These are phyloP conservation scores for Momotus momota DNA, from an alignment of 2,797 vertebrate genomes.

Conservation along the genomic window DNA sequence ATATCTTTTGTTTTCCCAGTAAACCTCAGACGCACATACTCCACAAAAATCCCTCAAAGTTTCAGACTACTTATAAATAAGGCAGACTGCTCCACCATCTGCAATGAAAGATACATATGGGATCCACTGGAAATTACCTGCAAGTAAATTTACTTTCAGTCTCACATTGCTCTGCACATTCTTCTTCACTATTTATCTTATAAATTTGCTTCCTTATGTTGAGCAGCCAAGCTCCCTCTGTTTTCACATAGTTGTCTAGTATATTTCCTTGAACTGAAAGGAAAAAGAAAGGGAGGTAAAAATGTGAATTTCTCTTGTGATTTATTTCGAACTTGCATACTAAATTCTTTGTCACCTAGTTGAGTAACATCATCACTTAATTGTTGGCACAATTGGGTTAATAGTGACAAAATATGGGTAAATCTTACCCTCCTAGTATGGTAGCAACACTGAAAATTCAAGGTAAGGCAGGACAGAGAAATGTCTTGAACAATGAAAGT, in stretches of 20 bases:
- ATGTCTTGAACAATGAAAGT: background rate
- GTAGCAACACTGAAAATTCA: background rate
- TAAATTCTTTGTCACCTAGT: background rate
- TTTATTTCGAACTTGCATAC: background rate
- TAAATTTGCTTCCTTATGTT: constrained; percentile 42
- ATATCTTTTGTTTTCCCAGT: background rate
- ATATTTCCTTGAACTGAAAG: constrained; percentile 65
- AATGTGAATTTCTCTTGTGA: background rate
- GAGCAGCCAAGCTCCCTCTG: constrained; percentile 79
- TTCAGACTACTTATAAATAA: background rate
- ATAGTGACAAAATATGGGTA: background rate
- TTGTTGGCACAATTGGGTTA: background rate
- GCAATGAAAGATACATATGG: background rate
- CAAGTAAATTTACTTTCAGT: constrained; percentile 75
- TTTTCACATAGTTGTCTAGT: constrained; percentile 76
- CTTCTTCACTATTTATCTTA: background rate
- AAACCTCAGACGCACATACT: background rate
- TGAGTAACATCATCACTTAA: background rate
- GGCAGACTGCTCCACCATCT: background rate
- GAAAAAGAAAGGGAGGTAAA: background rate
- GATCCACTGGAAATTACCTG: constrained; percentile 65
- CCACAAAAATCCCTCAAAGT: background rate
- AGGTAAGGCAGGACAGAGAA: background rate
- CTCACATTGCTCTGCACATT: constrained; percentile 76
- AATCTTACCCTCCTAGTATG: background rate